A percentile compares a stretch with the other conserved stretches of the same genome.
These are phyloP conservation scores for Lagodon rhomboides DNA, from an alignment of 2,797 vertebrate species.

Conservation along the genomic window DNA sequence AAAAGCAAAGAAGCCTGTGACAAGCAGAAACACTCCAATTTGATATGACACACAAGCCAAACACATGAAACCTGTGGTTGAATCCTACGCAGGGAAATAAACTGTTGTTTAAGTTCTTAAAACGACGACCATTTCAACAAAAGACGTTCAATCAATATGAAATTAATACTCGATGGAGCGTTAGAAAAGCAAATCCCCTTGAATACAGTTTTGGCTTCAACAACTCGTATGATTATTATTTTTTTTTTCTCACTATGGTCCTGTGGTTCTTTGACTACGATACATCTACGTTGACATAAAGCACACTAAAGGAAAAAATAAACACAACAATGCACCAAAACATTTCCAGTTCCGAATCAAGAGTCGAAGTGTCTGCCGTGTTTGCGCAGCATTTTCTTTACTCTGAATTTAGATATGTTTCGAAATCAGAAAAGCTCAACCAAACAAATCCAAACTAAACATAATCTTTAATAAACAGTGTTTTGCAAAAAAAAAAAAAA, in stretches of 20 bases:
- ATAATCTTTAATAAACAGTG: not conserved
- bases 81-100: slow-evolving; percentile 9
- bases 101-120: not conserved
- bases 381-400: not conserved
- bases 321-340: slow-evolving; percentile 14
- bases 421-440: not conserved
- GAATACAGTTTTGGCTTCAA: slow-evolving; percentile 66
- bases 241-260: slow-evolving; percentile 29
- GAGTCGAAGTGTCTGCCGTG: not conserved
- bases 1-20: slow-evolving; percentile 7
- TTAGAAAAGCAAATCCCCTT: slow-evolving; percentile 46
- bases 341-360: not conserved
- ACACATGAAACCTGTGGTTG: not conserved
- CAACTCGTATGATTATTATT: slow-evolving; percentile 29
- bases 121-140: slow-evolving; percentile 24
- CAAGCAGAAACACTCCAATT: slow-evolving; percentile 6
- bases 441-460: not conserved
- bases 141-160: slow-evolving; percentile 51
- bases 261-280: slow-evolving; percentile 16
- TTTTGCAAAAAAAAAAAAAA: not conserved
- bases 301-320: slow-evolving; percentile 10
- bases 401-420: slow-evolving; percentile 9
- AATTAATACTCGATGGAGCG: slow-evolving; percentile 77
- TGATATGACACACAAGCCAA: not conserved
- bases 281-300: slow-evolving; percentile 21